These are phyloP conservation scores for Jaculus jaculus DNA, from an alignment of 2,113 vertebrate genomes.

Conservation along the genomic window DNA sequence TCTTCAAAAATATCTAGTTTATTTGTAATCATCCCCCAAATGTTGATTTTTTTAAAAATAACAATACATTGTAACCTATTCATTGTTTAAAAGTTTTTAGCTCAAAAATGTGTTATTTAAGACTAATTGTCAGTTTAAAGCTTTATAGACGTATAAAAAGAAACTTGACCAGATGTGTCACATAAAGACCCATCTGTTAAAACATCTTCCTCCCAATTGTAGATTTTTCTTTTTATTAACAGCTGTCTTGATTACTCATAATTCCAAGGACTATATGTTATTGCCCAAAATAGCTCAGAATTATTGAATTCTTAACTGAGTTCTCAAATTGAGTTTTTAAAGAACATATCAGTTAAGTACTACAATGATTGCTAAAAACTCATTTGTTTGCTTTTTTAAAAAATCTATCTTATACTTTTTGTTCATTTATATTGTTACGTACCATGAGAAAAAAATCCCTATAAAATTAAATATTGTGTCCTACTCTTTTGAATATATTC, in stretches of 20 bases:
- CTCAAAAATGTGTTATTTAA: constrained; percentile 59
- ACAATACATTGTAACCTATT: constrained; percentile 45
- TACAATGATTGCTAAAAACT: not conserved
- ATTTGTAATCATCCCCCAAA: constrained; percentile 40
- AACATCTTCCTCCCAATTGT: constrained; percentile 20
- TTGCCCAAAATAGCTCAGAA: not conserved
- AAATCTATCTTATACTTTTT: not conserved
- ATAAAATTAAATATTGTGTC: not conserved
- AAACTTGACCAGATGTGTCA: constrained; percentile 41
- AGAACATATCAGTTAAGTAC: not conserved
- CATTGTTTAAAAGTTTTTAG: constrained; percentile 48
- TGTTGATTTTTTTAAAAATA: constrained; percentile 25
- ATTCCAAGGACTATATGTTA: constrained; percentile 36
- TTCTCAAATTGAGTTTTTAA: not conserved
- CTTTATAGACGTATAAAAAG: constrained; percentile 55
- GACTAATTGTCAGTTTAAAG: constrained; percentile 60
- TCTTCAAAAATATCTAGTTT: not conserved
- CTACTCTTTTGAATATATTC: not conserved
- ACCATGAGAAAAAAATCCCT: not conserved
- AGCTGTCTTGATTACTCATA: constrained; percentile 12
- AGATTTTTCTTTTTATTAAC: constrained; percentile 6
- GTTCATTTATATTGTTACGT: not conserved
- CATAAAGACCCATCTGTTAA: constrained; percentile 60
- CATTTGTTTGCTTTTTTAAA: constrained; percentile 2
- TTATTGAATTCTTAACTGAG: not conserved